phyloP scores from a whole-genome alignment of 2,888 invertebrate species.

The Panopea generosa region DNA sequence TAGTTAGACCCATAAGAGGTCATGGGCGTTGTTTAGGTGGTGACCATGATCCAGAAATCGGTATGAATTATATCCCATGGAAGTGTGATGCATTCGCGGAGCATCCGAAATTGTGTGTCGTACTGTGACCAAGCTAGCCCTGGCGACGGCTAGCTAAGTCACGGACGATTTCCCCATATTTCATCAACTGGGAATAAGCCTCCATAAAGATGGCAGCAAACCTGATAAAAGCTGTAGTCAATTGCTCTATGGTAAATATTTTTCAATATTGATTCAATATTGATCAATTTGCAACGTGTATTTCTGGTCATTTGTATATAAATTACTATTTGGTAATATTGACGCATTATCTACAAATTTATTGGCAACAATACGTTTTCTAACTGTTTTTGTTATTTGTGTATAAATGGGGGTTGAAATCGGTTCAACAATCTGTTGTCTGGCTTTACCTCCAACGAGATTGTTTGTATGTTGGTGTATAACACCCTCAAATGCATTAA shows the following conservation, averaged over 20 bases:
- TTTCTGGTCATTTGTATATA: background rate
- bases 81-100: conserved; percentile 9
- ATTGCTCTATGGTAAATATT: conserved; percentile 11
- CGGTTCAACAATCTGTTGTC: no score
- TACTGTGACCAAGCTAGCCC: conserved; percentile 20
- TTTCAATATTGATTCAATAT: background rate
- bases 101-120: conserved; percentile 37
- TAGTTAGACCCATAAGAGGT: background rate
- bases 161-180: conserved; percentile 38
- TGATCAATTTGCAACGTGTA: background rate
- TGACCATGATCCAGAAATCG: conserved; percentile 45
- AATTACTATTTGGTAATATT: no score
- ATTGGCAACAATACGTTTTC: no score
- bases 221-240: conserved; percentile 35
- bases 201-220: conserved; percentile 25
- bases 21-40: conserved; percentile 1
- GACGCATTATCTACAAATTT: no score
- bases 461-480: no score
- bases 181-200: conserved; percentile 35
- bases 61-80: conserved; percentile 42
- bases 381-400: no score
- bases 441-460: no score
- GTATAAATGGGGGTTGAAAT: no score
- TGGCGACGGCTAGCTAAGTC: conserved; percentile 30
- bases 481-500: no score